These are phyloP conservation scores for sheep (Ovis aries) DNA, from an alignment of 2,113 vertebrate genomes.

Conservation along the genomic window ARS-UI_Ramb_v3.0 NC_056054.1:10689501-10690000, in stretches of 20 bases:
- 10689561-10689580: neutral
- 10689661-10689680: neutral
- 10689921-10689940: neutral
- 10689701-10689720: neutral
- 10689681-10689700: neutral
- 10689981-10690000: neutral
- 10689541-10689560: neutral
- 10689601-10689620: neutral
- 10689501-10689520: neutral
- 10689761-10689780: neutral
- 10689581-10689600: neutral
- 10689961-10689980: neutral
- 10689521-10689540: neutral
- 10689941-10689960: neutral
- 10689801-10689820: neutral
- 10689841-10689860: neutral
- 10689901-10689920: neutral
- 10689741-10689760: neutral
- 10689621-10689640: neutral
- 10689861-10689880: neutral
- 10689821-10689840: neutral
- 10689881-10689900: neutral
- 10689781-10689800: neutral
- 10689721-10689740: neutral
- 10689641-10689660: neutral